Percentiles rank a stretch among this genome's conserved stretches.
These are phyloP conservation scores for Cnemophilus loriae DNA, from an alignment of 2,113 vertebrate species.

Conservation along the genomic window DNA sequence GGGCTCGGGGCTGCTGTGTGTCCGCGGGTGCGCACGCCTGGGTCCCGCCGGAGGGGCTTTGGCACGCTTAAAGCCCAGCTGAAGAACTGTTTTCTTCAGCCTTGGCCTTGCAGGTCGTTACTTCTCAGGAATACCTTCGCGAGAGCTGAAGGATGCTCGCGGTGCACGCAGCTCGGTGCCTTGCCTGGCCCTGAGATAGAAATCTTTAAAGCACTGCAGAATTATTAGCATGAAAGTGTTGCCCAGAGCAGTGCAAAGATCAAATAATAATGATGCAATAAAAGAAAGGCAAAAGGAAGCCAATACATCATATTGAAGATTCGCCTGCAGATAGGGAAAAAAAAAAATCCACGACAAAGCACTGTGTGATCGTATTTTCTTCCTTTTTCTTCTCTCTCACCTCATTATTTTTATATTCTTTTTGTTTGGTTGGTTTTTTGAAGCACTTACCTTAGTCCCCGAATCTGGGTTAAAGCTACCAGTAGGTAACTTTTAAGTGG, in stretches of 20 bases:
- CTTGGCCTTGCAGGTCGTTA: background rate
- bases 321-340: background rate
- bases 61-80: background rate
- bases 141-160: background rate
- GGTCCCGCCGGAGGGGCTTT: background rate
- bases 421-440: background rate
- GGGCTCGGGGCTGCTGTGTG: background rate
- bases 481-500: conserved; percentile 52
- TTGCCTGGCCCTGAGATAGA: background rate
- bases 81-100: background rate
- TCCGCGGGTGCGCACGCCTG: background rate
- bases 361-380: background rate
- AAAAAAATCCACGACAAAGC: background rate
- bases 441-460: conserved; percentile 22
- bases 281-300: background rate
- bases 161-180: background rate
- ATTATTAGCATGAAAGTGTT: background rate
- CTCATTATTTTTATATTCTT: background rate
- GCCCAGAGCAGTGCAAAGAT: background rate
- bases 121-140: background rate
- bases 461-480: conserved; percentile 55
- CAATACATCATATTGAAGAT: background rate
- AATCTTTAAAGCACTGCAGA: background rate
- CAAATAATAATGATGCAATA: background rate
- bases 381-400: background rate